phyloP scores from a whole-genome alignment of 2,113 vertebrate genomes.

The Rissa tridactyla region DNA sequence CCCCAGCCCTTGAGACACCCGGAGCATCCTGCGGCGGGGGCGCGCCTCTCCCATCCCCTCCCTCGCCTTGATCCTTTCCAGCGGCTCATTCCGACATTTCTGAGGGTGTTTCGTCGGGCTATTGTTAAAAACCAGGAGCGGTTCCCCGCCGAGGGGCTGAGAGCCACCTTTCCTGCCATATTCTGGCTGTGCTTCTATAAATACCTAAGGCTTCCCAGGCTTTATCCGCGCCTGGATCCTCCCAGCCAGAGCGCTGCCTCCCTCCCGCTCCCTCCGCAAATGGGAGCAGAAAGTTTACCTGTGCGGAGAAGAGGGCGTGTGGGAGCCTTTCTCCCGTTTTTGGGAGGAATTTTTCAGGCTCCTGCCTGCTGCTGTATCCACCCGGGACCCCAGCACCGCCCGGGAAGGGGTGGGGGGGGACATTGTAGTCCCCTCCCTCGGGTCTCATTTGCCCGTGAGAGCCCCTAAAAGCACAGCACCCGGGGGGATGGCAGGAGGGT shows the following conservation, averaged over 20 bases:
- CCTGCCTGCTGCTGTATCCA: not conserved
- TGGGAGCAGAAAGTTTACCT: constrained; percentile 62
- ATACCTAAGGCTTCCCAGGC: constrained; percentile 63
- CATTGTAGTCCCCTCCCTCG: not conserved
- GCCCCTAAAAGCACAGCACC: not conserved
- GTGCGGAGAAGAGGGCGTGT: not conserved
- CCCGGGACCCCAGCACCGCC: not conserved
- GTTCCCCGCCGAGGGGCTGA: not conserved
- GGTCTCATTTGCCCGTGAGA: not conserved
- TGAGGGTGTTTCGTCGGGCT: not conserved
- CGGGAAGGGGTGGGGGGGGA: not conserved
- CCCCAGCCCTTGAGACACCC: constrained; percentile 55
- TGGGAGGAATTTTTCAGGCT: not conserved
- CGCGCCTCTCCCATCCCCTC: not conserved
- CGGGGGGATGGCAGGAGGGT: rapidly evolving
- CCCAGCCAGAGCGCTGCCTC: not conserved
- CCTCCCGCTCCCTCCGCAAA: not conserved
- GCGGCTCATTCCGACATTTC: not conserved
- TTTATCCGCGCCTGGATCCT: constrained; percentile 45
- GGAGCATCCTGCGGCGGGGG: not conserved
- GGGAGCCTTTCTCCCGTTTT: not conserved
- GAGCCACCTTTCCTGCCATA: constrained; percentile 44
- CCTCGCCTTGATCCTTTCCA: not conserved
- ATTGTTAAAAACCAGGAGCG: not conserved
- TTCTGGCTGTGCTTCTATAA: constrained; percentile 57